Base-by-base conservation (phyloP, 2,113 vertebrate species). In the Ptilonorhynchus violaceus region DNA sequence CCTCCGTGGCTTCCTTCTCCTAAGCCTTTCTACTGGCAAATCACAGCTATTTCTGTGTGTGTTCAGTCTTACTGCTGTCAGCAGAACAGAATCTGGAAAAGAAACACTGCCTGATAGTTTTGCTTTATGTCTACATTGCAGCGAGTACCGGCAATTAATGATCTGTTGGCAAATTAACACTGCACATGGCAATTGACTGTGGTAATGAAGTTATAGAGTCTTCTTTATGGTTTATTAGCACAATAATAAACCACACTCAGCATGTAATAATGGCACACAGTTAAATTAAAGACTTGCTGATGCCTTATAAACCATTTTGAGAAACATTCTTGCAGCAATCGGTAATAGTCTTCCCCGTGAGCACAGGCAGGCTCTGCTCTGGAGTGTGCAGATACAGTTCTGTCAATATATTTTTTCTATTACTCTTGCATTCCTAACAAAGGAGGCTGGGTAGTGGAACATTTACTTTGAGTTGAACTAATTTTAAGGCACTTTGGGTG, bases 151-250 rank as follows among this genome's bases (percentile, higher is more conserved):
- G 53, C 92, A 96, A 92, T 96, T 94, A 93, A 94, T 96, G 94
- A 95, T 94, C 93, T 93, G 94, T 77, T 92, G 95, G 92, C 93
- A 96, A 97, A 97, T 95, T 95, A 95, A 96, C 81, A 64, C 56
- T 62, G 93, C 91, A 96, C 95, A 95, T 91, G 94, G 88, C 93
- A 97, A 97, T 97, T 97, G 95, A 96, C 94, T 94, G 89, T 85
- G 69, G 87, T 97, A 96, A 97, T 97, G 95, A 97, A 97, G 97
- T 97, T 97, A 96, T 81, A 92, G 90, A 95, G 78, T 91, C 77
- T 95, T 94, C 91, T 97, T 97, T 97, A 97, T 97, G 96, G 93
- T 97, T 97, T 97, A 96, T 97, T 97, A 96, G 94, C 95, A 96
- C 85, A 96, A 97, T 96, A 97, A 97, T 94, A 96, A 96, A 96